Evolutionary conservation across 2,797 vertebrate species (phyloP).

Genomic region (Antrozous pallidus): DNA sequence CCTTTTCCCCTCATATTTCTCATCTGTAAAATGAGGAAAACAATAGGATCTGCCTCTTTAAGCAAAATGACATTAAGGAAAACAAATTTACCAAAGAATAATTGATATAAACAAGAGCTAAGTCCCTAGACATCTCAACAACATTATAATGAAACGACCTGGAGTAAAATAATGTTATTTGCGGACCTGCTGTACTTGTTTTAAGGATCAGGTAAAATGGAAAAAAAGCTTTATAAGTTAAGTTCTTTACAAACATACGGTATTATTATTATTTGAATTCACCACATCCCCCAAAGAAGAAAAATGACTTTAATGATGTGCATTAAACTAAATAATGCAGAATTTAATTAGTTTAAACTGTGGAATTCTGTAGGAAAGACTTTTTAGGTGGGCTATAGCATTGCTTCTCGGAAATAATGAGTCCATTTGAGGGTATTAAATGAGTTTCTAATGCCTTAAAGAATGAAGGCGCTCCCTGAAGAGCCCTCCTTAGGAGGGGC

Average conservation of each 20-base stretch:
- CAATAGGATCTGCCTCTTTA: background rate
- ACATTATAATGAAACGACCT: background rate
- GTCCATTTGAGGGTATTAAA: constrained; percentile 35
- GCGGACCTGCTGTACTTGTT: background rate
- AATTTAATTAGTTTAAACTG: constrained; percentile 72
- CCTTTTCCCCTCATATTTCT: background rate
- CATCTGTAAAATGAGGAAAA: background rate
- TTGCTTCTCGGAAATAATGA: constrained; percentile 63
- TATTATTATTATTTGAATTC: constrained; percentile 56
- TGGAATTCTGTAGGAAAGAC: constrained; percentile 54
- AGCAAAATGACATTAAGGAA: background rate
- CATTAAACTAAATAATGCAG: constrained; percentile 69
- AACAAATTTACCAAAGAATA: background rate
- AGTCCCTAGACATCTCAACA: background rate
- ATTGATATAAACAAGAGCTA: background rate
- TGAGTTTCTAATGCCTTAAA: constrained; percentile 37
- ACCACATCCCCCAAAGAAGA: background rate
- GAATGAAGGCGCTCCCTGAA: constrained; percentile 6
- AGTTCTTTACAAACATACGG: constrained; percentile 51
- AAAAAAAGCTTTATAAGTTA: background rate
- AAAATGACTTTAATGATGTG: constrained; percentile 68
- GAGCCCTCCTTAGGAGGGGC: background rate
- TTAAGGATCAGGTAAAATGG: background rate
- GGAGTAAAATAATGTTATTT: background rate
- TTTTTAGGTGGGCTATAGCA: constrained; percentile 56